These are phyloP conservation scores for Champsocephalus gunnari DNA, from an alignment of 2,797 vertebrate genomes.

Conservation along the genomic window DNA sequence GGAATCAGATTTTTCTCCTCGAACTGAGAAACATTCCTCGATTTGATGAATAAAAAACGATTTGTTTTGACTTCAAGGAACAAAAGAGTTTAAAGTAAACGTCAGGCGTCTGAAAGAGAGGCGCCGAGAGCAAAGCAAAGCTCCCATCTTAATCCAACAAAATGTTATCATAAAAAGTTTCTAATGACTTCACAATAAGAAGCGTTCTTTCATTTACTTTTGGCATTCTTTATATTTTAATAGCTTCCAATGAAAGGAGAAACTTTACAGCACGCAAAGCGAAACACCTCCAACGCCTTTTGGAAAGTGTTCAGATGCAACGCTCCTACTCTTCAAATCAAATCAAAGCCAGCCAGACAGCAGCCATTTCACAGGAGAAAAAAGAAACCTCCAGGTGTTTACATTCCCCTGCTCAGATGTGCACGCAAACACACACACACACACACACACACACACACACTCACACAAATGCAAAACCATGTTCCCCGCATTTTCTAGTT, in stretches of 20 bases:
- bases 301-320: neutral
- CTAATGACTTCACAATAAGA: neutral
- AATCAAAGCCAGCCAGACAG: slow-evolving; percentile 20
- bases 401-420: slow-evolving; percentile 71
- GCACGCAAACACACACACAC: slow-evolving; percentile 44
- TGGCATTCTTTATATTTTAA: neutral
- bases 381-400: slow-evolving; percentile 73
- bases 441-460: slow-evolving; percentile 51
- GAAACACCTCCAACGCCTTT: neutral
- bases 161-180: neutral
- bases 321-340: slow-evolving; percentile 10
- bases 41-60: neutral
- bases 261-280: neutral
- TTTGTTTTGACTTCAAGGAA: neutral
- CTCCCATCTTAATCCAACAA: neutral
- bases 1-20: neutral
- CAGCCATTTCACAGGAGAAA: slow-evolving; percentile 63
- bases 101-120: slow-evolving; percentile 1
- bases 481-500: neutral
- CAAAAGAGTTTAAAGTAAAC: neutral
- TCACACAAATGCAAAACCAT: slow-evolving; percentile 22
- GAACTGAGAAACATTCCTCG: neutral
- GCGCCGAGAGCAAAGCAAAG: neutral
- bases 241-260: neutral
- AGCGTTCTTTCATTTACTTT: neutral